A percentile compares a stretch with the other conserved stretches of the same genome.
phyloP scores from a whole-genome alignment of 2,888 invertebrate species.

The Acrobasis repandana region DNA sequence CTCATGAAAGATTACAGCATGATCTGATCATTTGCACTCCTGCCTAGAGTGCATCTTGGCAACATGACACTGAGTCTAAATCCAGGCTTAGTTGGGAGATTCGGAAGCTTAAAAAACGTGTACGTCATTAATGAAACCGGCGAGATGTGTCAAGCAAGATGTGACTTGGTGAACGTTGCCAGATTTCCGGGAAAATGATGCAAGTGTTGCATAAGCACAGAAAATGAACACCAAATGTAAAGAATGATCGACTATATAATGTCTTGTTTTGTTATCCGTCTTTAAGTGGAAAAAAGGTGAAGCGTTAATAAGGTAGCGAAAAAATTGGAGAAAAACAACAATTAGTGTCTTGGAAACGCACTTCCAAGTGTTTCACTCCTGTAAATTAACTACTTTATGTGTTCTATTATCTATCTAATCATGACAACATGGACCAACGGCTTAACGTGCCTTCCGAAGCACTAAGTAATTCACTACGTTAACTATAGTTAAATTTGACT shows the following conservation, averaged over 20 bases:
- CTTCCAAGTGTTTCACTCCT: background rate
- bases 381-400: background rate
- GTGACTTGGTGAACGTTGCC: background rate
- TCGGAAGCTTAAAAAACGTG: background rate
- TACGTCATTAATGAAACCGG: background rate
- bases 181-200: conserved; percentile 8
- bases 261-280: too few relatives aligned
- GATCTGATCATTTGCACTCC: background rate
- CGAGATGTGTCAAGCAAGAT: conserved; percentile 8
- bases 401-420: too few relatives aligned
- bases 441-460: too few relatives aligned
- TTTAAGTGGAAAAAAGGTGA: too few relatives aligned
- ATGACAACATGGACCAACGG: too few relatives aligned
- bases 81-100: conserved; percentile 2
- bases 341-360: too few relatives aligned
- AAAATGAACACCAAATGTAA: background rate
- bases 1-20: background rate
- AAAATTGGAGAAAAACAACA: too few relatives aligned
- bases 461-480: too few relatives aligned
- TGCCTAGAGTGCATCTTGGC: conserved; percentile 26
- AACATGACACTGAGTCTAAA: conserved; percentile 26
- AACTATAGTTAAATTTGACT: conserved; percentile 1
- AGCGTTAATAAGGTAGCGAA: too few relatives aligned
- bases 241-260: too few relatives aligned
- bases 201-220: background rate